Conservation (phyloP, 1,140 invertebrate genomes). For the Drosophila yakuba region DNA sequence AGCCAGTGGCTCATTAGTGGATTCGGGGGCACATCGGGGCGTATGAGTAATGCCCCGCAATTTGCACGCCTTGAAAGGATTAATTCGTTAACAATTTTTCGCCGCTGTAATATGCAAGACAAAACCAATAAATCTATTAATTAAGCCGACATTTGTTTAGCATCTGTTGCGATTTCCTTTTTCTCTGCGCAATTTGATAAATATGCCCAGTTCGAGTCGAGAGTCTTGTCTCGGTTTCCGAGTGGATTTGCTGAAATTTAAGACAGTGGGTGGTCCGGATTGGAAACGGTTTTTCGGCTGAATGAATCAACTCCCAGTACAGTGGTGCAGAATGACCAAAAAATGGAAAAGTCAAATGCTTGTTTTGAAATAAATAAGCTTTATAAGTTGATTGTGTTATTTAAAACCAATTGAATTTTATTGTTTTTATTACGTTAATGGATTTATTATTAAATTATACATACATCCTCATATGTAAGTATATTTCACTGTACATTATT, state of each 20-base stretch:
- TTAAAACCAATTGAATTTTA: too few relatives aligned
- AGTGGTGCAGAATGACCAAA: not conserved
- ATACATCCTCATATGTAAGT: not conserved
- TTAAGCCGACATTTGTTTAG: conserved; percentile 76
- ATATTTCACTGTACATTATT: not conserved
- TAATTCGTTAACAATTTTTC: conserved; percentile 80
- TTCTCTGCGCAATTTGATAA: conserved; percentile 39
- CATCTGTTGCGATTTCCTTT: conserved; percentile 46
- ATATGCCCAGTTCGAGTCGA: conserved; percentile 53
- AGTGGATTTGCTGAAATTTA: conserved; percentile 76
- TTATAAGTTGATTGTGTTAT: too few relatives aligned
- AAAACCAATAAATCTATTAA: conserved; percentile 82
- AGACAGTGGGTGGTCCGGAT: conserved; percentile 76
- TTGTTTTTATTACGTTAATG: not conserved
- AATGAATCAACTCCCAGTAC: conserved; percentile 54
- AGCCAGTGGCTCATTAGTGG: conserved; percentile 53
- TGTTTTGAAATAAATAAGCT: too few relatives aligned
- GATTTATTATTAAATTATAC: not conserved
- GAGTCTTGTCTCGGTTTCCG: conserved; percentile 42
- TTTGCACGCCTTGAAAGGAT: conserved; percentile 78
- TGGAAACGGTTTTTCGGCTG: conserved; percentile 50
- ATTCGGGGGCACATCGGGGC: conserved; percentile 55
- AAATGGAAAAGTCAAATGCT: too few relatives aligned
- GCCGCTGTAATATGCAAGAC: conserved; percentile 70
- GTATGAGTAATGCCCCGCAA: conserved; percentile 70